Conservation (phyloP, 1,140 invertebrate species). For the Lutraria rhynchaena region DNA sequence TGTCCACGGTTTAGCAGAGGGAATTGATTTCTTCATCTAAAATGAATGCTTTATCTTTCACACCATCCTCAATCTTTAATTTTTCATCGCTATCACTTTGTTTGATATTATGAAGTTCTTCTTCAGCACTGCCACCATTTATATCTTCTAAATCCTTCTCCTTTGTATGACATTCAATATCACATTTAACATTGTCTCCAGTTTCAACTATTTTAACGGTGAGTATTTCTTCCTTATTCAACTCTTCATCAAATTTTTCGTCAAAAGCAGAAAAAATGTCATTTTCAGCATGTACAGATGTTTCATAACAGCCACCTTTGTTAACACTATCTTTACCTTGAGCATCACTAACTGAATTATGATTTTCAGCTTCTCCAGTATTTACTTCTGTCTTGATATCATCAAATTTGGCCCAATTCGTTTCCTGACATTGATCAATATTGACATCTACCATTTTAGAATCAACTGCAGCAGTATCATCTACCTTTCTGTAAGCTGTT, state of each 20-base stretch:
- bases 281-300: neutral
- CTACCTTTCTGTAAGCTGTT: neutral
- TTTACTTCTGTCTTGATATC: conserved; percentile 31
- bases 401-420: conserved; percentile 70
- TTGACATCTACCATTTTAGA: neutral
- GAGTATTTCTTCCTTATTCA: conserved; percentile 66
- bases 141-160: neutral
- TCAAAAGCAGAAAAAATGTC: neutral
- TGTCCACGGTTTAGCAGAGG: no score
- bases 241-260: conserved; percentile 18
- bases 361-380: neutral
- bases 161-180: conserved; percentile 61
- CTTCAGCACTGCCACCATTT: neutral
- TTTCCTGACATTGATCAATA: conserved; percentile 12
- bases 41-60: no score
- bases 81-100: no score
- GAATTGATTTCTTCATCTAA: no score
- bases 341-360: neutral
- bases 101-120: no score
- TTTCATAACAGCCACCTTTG: neutral
- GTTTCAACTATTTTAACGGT: conserved; percentile 67
- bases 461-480: neutral
- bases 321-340: conserved; percentile 7
- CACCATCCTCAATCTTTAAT: neutral
- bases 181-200: conserved; percentile 51